These are phyloP conservation scores for Sebastes schlegelii DNA, from an alignment of 2,113 vertebrate genomes.

Conservation along the genomic window DNA sequence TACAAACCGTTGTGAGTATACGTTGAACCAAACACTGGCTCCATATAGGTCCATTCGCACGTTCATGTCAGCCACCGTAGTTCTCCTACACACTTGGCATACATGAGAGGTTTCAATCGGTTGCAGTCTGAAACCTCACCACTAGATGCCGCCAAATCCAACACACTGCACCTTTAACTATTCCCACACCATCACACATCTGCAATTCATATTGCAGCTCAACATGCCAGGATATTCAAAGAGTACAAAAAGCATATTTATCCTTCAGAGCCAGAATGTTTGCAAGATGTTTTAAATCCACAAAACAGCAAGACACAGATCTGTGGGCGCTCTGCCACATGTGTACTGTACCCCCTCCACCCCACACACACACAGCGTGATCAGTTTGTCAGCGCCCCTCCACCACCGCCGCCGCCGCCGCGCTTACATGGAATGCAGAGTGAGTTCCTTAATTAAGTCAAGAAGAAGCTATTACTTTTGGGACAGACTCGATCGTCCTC, in stretches of 20 bases:
- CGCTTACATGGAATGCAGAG: slow-evolving; percentile 47
- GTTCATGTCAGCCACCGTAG: no score
- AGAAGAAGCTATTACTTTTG: slow-evolving; percentile 75
- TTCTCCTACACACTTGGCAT: no score
- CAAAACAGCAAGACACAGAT: slow-evolving; percentile 13
- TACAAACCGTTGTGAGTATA: no score
- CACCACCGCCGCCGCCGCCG: background rate
- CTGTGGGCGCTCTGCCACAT: background rate
- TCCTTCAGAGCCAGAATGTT: background rate
- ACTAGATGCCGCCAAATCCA: no score
- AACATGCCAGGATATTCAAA: background rate
- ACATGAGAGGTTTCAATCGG: no score
- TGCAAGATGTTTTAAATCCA: background rate
- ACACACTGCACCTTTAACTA: background rate
- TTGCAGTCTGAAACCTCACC: no score
- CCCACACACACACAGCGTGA: slow-evolving; percentile 19
- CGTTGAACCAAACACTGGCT: no score
- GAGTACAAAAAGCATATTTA: background rate
- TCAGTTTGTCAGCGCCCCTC: slow-evolving; percentile 17
- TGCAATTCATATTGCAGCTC: background rate
- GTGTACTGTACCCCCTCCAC: background rate
- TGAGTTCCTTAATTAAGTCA: slow-evolving; percentile 73
- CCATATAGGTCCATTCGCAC: no score
- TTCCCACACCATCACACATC: background rate
- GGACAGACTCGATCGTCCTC: slow-evolving; percentile 69